Base-by-base conservation (phyloP, 2,888 invertebrate species). In the Drosophila diplacantha region DNA sequence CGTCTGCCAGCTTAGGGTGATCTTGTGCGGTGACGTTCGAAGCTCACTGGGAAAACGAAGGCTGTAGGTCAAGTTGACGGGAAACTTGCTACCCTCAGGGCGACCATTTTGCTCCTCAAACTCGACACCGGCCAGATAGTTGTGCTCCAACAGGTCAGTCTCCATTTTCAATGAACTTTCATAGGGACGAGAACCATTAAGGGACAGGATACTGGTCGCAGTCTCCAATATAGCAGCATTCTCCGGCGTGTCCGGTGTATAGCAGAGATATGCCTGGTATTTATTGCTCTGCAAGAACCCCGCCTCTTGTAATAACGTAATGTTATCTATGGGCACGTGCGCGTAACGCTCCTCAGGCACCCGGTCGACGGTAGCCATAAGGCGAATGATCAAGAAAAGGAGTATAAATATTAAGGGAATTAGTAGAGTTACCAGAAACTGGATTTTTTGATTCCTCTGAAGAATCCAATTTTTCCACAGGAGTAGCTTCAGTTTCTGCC, bases 1-100 rank as follows among this genome's bases (percentile, higher is more conserved):
- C 0, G 95, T 94, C 18, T 90, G 89, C 95, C 95, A 95, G 0
- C 44, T 68, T 0, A 53, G 50, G 11, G 57, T 39, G 0, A 52
- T 1, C 0, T 35, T 32, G 0, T 57, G 52, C 0, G 1, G 83
- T 80, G 29, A 87, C 85, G 68, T 71, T 16, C 92, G 89, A 8
- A 91, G 89, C 74, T 92, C 90, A 56, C 91, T 91, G 14, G 93
- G 92, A 85, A 92, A 92, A 20, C 92, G 89, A 53, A 93, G 74
- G 0, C 90, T 84, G 63, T 92, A 90, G 7, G 89, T 86, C 32
- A 92, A 73, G 44, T 90, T 85, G 7, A 84, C 73, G 1, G 90
- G 90, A 46, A 91, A 81, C 8, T 1, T 11, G 9, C 1, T 2
- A 5, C 18, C 11, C n/a, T 29, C 51, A 16, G 9, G 11, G 5